Percentiles rank a stretch among this genome's conserved stretches.
These are phyloP conservation scores for Gortyna flavago DNA, from an alignment of 2,888 invertebrate species.

Conservation along the genomic window DNA sequence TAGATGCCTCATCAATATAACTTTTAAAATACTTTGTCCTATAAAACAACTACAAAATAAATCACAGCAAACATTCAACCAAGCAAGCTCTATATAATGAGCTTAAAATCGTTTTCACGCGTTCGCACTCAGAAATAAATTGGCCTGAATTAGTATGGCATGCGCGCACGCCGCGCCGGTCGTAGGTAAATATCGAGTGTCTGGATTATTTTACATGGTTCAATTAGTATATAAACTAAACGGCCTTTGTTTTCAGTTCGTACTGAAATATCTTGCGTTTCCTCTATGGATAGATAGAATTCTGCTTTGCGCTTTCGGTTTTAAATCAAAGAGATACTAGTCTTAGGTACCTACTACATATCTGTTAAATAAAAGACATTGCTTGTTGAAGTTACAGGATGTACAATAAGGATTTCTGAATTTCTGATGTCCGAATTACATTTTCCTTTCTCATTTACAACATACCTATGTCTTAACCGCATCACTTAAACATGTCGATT, in stretches of 20 bases:
- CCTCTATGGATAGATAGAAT: neutral
- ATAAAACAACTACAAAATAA: conserved; percentile 27
- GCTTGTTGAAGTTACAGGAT: neutral
- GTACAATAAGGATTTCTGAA: neutral
- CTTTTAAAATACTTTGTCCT: neutral
- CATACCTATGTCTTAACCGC: neutral
- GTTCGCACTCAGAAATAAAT: conserved; percentile 70
- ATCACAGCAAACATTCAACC: conserved; percentile 32
- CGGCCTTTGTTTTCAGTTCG: conserved; percentile 62
- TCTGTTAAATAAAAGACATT: neutral
- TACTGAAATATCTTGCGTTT: conserved; percentile 13
- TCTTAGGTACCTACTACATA: too few relatives aligned
- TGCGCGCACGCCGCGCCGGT: conserved; percentile 67
- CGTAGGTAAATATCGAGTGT: conserved; percentile 61
- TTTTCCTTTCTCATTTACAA: neutral
- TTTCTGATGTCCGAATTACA: neutral
- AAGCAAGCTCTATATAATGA: conserved; percentile 52
- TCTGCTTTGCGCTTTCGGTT: neutral
- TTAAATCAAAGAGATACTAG: neutral
- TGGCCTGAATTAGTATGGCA: conserved; percentile 79
- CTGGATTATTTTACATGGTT: conserved; percentile 61
- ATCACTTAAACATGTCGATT: neutral
- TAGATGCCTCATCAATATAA: neutral
- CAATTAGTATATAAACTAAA: conserved; percentile 43
- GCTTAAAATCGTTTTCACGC: conserved; percentile 67